Evolutionary conservation across 2,797 vertebrate genomes (phyloP).

Genomic region (Lateolabrax maculatus): DNA sequence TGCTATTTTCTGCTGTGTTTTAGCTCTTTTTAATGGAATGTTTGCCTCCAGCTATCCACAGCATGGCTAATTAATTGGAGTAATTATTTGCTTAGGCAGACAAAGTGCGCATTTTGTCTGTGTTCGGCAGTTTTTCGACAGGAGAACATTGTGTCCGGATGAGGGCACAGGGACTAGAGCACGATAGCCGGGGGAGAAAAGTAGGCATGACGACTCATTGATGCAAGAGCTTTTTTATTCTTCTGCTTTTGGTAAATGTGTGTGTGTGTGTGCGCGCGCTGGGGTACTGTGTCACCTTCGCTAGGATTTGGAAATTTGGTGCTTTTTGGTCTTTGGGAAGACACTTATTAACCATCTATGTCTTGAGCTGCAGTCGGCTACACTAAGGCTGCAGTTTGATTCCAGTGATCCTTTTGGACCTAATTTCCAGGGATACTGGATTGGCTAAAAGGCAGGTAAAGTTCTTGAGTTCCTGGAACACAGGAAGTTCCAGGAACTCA

Average conservation of each 20-base stretch:
- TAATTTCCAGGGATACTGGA: background rate
- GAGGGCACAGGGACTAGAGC: slow-evolving; percentile 70
- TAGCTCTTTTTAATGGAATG: slow-evolving; percentile 79
- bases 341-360: slow-evolving; percentile 38
- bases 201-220: slow-evolving; percentile 55
- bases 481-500: too few species aligned
- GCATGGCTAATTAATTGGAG: slow-evolving; percentile 87
- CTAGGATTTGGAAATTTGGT: slow-evolving; percentile 36
- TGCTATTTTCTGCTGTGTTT: slow-evolving; percentile 78
- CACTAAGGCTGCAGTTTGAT: slow-evolving; percentile 22
- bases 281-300: slow-evolving; percentile 26
- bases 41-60: slow-evolving; percentile 84
- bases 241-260: slow-evolving; percentile 15
- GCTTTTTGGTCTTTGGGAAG: slow-evolving; percentile 36
- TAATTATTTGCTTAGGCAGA: slow-evolving; percentile 89
- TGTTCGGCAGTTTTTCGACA: slow-evolving; percentile 82
- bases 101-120: slow-evolving; percentile 85
- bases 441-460: background rate
- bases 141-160: slow-evolving; percentile 81
- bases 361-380: slow-evolving; percentile 32
- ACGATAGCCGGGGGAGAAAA: slow-evolving; percentile 53
- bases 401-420: slow-evolving; percentile 33
- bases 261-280: background rate
- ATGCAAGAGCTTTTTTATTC: slow-evolving; percentile 46
- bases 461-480: background rate